phyloP scores from a whole-genome alignment of 1,140 invertebrate genomes.

The Drosophila albomicans region DNA sequence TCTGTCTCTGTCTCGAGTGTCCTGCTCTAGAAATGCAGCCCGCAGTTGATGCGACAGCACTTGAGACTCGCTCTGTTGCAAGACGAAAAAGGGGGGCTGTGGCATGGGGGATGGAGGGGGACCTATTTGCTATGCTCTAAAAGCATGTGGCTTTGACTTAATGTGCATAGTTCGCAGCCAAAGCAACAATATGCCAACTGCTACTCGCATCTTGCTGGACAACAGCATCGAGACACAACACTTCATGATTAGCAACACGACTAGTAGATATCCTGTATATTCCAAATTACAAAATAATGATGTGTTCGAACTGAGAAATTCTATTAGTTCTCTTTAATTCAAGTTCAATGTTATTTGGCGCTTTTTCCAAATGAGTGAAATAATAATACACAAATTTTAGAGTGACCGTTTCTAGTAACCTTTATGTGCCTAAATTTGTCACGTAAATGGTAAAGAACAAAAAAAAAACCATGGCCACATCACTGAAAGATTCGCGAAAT shows the following conservation, averaged over 20 bases:
- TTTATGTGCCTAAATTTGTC: too few species aligned
- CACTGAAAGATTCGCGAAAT: too few species aligned
- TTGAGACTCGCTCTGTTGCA: conserved; percentile 16
- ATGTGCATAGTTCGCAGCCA: conserved; percentile 22
- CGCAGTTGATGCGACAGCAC: conserved; percentile 4
- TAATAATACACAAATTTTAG: too few species aligned
- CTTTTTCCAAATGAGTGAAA: too few species aligned
- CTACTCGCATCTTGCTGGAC: not conserved
- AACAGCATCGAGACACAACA: not conserved
- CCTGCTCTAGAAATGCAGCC: conserved; percentile 4
- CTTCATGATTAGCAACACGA: not conserved
- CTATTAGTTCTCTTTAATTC: too few species aligned
- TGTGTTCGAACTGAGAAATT: too few species aligned
- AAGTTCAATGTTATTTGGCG: too few species aligned
- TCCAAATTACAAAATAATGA: too few species aligned
- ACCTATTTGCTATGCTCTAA: not conserved
- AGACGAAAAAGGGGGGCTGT: not conserved
- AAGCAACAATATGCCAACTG: conserved; percentile 22
- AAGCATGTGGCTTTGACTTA: conserved; percentile 37
- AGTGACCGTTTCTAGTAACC: too few species aligned
- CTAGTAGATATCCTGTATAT: conserved; percentile 3
- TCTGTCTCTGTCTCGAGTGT: not conserved
- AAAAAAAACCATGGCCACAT: too few species aligned
- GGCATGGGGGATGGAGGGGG: not conserved
- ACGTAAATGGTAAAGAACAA: too few species aligned